These are phyloP conservation scores for Anableps anableps DNA, from an alignment of 2,797 vertebrate species.

Conservation along the genomic window DNA sequence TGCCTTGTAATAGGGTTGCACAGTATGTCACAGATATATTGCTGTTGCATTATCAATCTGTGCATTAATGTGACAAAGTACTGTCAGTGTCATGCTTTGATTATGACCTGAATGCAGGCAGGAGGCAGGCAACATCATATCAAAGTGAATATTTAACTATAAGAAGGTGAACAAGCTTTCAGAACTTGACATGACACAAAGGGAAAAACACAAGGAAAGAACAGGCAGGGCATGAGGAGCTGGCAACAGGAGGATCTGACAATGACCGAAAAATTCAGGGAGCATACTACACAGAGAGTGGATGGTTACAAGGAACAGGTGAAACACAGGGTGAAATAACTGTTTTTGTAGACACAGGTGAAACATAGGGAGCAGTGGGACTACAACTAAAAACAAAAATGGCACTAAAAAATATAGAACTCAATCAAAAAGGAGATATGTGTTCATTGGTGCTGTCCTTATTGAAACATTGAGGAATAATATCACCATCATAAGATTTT, in stretches of 20 bases:
- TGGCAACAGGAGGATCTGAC: neutral
- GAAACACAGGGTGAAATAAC: neutral
- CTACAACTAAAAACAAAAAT: neutral
- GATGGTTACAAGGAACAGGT: neutral
- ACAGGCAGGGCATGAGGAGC: neutral
- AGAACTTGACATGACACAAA: neutral
- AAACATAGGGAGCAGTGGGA: neutral
- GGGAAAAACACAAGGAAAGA: neutral
- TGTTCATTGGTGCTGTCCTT: no score
- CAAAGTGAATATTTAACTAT: neutral
- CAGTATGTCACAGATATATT: neutral
- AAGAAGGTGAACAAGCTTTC: neutral
- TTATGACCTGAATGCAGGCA: neutral
- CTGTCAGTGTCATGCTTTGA: neutral
- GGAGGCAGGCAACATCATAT: neutral
- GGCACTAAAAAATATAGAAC: no score
- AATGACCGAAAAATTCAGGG: neutral
- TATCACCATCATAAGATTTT: no score
- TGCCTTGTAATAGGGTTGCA: conserved; percentile 26
- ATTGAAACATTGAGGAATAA: no score
- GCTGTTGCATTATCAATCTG: neutral
- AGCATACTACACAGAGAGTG: neutral
- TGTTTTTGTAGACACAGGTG: neutral
- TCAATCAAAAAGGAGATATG: no score
- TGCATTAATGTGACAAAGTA: neutral